Evolutionary conservation across 2,797 vertebrate species (phyloP).

Genomic region (Acestrorhynchus altus): DNA sequence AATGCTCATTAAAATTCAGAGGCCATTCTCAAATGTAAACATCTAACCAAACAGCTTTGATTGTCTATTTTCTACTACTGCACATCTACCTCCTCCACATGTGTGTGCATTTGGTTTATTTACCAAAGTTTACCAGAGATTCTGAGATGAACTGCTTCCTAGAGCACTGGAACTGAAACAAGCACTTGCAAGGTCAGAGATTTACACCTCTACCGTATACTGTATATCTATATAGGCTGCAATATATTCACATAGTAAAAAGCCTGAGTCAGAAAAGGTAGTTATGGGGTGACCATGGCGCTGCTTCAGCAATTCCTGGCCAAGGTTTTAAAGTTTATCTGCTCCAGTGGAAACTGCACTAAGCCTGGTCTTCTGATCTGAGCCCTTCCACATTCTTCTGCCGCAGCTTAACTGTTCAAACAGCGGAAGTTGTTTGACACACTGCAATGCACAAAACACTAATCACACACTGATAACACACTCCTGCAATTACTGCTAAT

Average conservation of each 20-base stretch:
- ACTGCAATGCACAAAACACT: constrained; percentile 40
- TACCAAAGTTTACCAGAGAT: no score
- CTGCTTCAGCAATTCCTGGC: neutral
- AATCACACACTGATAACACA: constrained; percentile 42
- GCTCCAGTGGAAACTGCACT: neutral
- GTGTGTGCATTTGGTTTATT: neutral
- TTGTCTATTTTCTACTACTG: no score
- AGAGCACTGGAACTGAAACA: neutral
- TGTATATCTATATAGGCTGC: neutral
- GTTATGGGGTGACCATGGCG: neutral
- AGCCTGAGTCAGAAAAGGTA: constrained; percentile 1
- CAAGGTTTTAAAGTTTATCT: neutral
- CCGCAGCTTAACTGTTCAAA: neutral
- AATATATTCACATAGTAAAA: neutral
- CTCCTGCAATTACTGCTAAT: constrained; percentile 51
- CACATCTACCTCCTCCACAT: no score
- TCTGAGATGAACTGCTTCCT: neutral
- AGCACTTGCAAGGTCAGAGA: neutral
- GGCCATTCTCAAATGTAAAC: no score
- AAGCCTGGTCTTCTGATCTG: neutral
- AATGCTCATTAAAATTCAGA: no score
- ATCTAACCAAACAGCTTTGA: no score
- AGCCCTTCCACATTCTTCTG: neutral
- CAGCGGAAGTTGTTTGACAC: constrained; percentile 1
- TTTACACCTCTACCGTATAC: neutral